These are phyloP conservation scores for Clarias fuscus DNA, from an alignment of 2,797 vertebrate species.

Conservation along the genomic window DNA sequence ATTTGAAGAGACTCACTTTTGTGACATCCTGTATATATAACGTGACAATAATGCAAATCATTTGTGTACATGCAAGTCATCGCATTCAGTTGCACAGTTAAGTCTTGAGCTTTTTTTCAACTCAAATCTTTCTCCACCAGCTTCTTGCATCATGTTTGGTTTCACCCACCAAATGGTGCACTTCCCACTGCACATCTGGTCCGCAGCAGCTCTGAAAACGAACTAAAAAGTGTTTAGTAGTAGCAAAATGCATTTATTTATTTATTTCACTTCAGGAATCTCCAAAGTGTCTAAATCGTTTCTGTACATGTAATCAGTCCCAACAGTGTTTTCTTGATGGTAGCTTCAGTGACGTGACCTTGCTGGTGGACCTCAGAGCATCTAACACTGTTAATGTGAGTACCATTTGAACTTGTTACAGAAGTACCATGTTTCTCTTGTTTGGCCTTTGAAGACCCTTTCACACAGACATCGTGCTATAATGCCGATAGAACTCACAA, in stretches of 20 bases:
- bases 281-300: not conserved
- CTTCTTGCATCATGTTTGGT: not conserved
- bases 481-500: not conserved
- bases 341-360: slow-evolving; percentile 63
- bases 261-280: not conserved
- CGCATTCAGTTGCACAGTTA: not conserved
- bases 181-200: not conserved
- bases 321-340: slow-evolving; percentile 75
- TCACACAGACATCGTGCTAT: not conserved
- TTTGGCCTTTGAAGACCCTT: not conserved
- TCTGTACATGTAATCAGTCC: slow-evolving; percentile 56
- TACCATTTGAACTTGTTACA: not conserved
- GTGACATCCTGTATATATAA: no score
- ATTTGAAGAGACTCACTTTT: no score
- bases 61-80: not conserved
- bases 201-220: not conserved
- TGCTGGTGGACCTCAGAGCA: slow-evolving; percentile 62
- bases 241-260: not conserved
- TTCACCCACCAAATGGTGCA: not conserved
- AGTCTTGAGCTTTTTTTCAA: not conserved
- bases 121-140: not conserved
- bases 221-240: not conserved
- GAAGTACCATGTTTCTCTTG: no score
- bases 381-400: slow-evolving; percentile 57
- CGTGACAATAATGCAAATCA: no score